Conservation (phyloP, 2,888 invertebrate species). For the Choristoneura rosaceana region DNA sequence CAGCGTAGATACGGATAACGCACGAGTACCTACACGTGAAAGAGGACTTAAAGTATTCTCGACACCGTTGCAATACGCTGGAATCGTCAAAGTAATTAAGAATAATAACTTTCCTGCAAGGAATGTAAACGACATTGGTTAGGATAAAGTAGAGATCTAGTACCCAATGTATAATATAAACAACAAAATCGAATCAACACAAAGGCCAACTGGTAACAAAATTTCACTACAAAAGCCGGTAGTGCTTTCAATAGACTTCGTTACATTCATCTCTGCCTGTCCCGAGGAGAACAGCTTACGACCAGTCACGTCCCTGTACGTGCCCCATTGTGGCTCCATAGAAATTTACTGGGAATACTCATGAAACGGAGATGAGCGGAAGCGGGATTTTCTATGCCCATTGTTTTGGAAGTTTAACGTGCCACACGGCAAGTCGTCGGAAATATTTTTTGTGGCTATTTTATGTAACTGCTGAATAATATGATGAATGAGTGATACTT, state of each 20-base stretch:
- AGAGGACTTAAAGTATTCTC: background rate
- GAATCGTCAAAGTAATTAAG: too few species aligned
- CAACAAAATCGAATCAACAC: background rate
- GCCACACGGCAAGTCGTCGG: background rate
- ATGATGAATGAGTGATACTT: background rate
- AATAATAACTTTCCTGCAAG: background rate
- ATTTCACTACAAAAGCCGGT: conserved; percentile 4
- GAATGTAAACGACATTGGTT: background rate
- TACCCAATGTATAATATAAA: background rate
- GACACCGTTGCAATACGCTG: background rate
- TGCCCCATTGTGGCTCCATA: conserved; percentile 42
- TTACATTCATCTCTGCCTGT: conserved; percentile 12
- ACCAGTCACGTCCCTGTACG: conserved; percentile 51
- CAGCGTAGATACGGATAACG: background rate
- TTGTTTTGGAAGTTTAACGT: conserved; percentile 35
- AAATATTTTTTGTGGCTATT: background rate
- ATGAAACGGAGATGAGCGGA: conserved; percentile 41
- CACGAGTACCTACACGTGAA: background rate
- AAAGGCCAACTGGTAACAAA: conserved; percentile 6
- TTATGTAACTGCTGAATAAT: background rate
- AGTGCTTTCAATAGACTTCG: conserved; percentile 11
- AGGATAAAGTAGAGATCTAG: background rate
- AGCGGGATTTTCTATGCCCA: conserved; percentile 19
- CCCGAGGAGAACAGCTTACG: conserved; percentile 43
- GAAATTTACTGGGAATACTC: conserved; percentile 41